Conservation (phyloP, 2,113 vertebrate genomes). For the Synodontis membranacea region DNA sequence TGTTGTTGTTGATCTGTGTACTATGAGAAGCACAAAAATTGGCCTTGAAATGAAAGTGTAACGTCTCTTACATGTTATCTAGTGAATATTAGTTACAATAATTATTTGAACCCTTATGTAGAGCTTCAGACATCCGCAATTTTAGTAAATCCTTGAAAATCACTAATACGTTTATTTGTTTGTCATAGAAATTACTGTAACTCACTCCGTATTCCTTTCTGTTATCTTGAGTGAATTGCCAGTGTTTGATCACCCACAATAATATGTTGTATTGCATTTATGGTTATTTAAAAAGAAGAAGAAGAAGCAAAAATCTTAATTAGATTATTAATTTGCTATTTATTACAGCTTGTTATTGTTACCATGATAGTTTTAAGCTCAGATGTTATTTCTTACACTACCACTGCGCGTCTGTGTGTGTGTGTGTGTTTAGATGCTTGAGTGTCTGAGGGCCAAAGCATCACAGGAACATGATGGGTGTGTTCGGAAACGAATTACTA, state of each 20-base stretch:
- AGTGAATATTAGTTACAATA: slow-evolving; percentile 15
- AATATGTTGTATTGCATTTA: neutral
- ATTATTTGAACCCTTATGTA: slow-evolving; percentile 1
- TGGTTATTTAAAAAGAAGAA: neutral
- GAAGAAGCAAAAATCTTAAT: neutral
- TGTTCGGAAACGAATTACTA: slow-evolving; percentile 33
- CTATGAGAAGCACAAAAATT: slow-evolving; percentile 30
- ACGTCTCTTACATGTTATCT: slow-evolving; percentile 6
- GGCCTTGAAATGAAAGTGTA: slow-evolving; percentile 8
- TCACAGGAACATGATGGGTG: neutral
- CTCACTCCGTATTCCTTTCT: neutral
- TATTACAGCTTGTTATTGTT: neutral
- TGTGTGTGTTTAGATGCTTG: neutral
- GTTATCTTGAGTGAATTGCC: neutral
- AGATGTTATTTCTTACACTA: neutral
- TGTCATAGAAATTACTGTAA: slow-evolving; percentile 20
- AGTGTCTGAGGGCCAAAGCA: slow-evolving; percentile 13
- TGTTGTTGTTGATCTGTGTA: neutral
- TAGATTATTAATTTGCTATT: neutral
- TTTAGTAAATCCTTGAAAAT: neutral
- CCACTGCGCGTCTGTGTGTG: neutral
- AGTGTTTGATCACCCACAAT: neutral
- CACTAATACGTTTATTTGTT: neutral
- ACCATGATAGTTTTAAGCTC: neutral
- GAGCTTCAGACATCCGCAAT: neutral